These are phyloP conservation scores for Apodemia mormo DNA, from an alignment of 2,888 invertebrate genomes.

Conservation along the genomic window DNA sequence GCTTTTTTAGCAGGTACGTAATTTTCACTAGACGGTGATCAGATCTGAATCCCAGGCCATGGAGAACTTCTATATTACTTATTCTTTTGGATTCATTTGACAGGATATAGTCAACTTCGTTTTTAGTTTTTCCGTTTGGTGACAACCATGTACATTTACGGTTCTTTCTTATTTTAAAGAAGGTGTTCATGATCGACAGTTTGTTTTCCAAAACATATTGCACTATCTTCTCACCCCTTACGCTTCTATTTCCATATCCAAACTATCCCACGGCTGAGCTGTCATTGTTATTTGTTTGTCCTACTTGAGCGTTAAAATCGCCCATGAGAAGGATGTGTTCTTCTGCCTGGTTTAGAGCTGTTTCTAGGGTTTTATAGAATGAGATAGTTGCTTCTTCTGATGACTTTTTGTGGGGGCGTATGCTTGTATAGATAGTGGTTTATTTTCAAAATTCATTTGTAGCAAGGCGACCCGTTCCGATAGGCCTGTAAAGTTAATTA, in stretches of 20 bases:
- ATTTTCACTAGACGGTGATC: neutral
- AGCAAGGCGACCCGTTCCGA: neutral
- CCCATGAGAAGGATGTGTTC: conserved; percentile 1
- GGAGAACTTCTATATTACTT: neutral
- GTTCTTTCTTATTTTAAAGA: conserved; percentile 22
- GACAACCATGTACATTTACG: conserved; percentile 28
- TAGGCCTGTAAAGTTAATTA: neutral
- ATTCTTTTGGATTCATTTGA: conserved; percentile 25
- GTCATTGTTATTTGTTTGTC: conserved; percentile 18
- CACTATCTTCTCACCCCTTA: conserved; percentile 29
- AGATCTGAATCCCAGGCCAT: conserved; percentile 4
- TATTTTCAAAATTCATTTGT: neutral
- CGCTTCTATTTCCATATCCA: conserved; percentile 30
- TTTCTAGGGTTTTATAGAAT: conserved; percentile 5
- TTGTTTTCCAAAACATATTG: conserved; percentile 23
- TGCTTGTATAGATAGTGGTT: neutral
- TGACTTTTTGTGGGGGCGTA: neutral
- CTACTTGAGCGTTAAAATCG: neutral
- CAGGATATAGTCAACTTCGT: conserved; percentile 25
- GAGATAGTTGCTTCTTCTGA: neutral
- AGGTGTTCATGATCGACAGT: conserved; percentile 24
- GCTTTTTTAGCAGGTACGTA: neutral
- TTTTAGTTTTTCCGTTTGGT: conserved; percentile 21
- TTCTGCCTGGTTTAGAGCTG: neutral
- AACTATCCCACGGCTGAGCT: conserved; percentile 28